Evolutionary conservation across 2,797 vertebrate species (phyloP).

Genomic region (Agapornis canus): DNA sequence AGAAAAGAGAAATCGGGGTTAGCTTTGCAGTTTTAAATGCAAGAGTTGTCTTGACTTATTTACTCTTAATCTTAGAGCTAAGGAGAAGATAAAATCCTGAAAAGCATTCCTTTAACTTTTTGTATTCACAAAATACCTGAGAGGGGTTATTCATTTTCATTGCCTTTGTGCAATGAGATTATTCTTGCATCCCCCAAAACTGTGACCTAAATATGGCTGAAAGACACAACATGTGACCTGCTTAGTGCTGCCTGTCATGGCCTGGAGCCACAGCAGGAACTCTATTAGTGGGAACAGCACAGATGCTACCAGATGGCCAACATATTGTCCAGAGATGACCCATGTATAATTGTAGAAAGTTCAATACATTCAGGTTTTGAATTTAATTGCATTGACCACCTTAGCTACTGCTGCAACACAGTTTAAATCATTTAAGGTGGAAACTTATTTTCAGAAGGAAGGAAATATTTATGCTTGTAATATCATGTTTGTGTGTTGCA

Average conservation of each 20-base stretch:
- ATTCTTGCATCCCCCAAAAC: conserved; percentile 82
- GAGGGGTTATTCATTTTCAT: conserved; percentile 75
- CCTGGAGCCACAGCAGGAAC: conserved; percentile 83
- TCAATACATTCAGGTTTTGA: conserved; percentile 89
- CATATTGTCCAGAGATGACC: conserved; percentile 97
- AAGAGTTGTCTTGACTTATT: conserved; percentile 5
- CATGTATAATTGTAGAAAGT: conserved; percentile 93
- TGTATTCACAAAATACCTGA: conserved; percentile 64
- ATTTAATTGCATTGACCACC: conserved; percentile 89
- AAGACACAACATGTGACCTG: conserved; percentile 97
- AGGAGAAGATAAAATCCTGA: conserved; percentile 31
- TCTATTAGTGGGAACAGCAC: conserved; percentile 90
- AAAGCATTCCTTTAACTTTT: conserved; percentile 65
- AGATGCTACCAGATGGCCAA: conserved; percentile 96
- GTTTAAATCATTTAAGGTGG: conserved; percentile 86
- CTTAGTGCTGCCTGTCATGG: conserved; percentile 85
- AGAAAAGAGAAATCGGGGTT: not conserved
- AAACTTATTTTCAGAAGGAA: conserved; percentile 58
- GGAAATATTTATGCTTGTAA: conserved; percentile 59
- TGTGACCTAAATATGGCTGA: conserved; percentile 99
- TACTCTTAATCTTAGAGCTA: not conserved
- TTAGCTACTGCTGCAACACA: conserved; percentile 79
- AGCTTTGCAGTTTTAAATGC: conserved; percentile 16
- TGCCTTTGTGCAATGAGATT: conserved; percentile 85
- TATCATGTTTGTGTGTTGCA: not conserved